Evolutionary conservation across 2,797 vertebrate species (phyloP), one percentile per base, ranked within the genome.

Genomic region (Cyprinella venusta): DNA sequence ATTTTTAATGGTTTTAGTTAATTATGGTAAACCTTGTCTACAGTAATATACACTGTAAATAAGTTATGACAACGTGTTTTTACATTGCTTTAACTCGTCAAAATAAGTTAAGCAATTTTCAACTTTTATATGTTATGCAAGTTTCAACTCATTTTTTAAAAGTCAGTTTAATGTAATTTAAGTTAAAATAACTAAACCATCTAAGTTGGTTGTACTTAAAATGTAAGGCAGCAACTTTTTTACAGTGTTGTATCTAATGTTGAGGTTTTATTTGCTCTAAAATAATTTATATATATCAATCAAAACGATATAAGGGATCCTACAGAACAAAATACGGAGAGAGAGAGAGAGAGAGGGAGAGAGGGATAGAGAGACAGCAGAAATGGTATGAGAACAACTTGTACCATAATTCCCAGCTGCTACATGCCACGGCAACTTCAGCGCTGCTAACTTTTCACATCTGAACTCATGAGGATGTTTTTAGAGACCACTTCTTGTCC

Each of bases 361-460:
- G 26, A 4, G 26, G 26, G 54, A n/a, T 15, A 54, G 72, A 59
- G 67, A 67, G 76, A 59, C 54, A n/a, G 9, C n/a, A 78, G 42
- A 77, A 56, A 79, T 86, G 80, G 75, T 70, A 84, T 48, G 83
- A 83, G 54, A 65, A 63, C 68, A 76, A 79, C 72, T 81, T 85
- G 80, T 76, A 75, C 77, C 36, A 85, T 88, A 85, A 85, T 81
- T 81, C 78, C 67, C 87, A 86, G 87, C 87, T 86, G 87, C 74
- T 83, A 42, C 87, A 77, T 88, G 69, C 69, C 85, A 81, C 7
- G n/a, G n/a, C 40, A 30, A 65, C 77, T 78, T 64, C 64, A 63
- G 42, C 69, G 71, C 82, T 76, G 45, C 77, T 84, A 76, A 10
- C 56, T 76, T 81, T 86, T 81, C 76, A 82, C 69, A 84, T 74